Evolutionary conservation across 2,113 vertebrate genomes (phyloP), one percentile per base, ranked within the genome.

Genomic region (Ophthalmolycus amberensis): DNA sequence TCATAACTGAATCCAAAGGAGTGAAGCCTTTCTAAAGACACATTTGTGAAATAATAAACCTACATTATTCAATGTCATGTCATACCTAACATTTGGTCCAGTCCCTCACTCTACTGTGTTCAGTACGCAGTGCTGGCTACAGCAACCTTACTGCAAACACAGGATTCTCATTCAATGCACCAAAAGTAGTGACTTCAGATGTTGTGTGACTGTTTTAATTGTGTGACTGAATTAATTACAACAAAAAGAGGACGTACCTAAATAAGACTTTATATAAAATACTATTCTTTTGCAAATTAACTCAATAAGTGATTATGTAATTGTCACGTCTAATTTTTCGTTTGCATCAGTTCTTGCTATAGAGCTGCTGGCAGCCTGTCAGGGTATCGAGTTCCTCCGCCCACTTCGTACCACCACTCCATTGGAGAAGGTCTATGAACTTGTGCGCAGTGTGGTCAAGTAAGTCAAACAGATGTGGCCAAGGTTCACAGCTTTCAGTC

Each of bases 321-420:
- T 54, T 14, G 10, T n/a, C 8, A 62, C 48, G 48, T 32, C 44
- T 38, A 59, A 25, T 1, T 76, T 8, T 50, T 86, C 85, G 85
- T 52, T 79, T 71, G 62, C 86, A 73, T 65, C 46, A 99, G 98
- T 99, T 72, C 94, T 99, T 80, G 97, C 97, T 25, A 97, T 99
- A 5, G 98, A 99, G 92, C 95, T 99, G 25, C 92, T 99, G 0
- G 97, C 97, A 0, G 98, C 98, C 85, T 99, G 99, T 94, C 99
- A 99, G 94, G 99, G 98, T 68, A 99, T 99, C 5, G 99, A 99
- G 94, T 99, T 99, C 88, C 95, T 99, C 48, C 97, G 98, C 68
- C 99, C 99, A 29, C 95, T 99, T 70, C 96, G 90, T 75, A 99
- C 98, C 0, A 99, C 99, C 14, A 99, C 97, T 54, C 99, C 99